Percentiles rank a stretch among this genome's conserved stretches.
Evolutionary conservation across 2,797 vertebrate genomes (phyloP).

Genomic region (Eleutherodactylus coqui): DNA sequence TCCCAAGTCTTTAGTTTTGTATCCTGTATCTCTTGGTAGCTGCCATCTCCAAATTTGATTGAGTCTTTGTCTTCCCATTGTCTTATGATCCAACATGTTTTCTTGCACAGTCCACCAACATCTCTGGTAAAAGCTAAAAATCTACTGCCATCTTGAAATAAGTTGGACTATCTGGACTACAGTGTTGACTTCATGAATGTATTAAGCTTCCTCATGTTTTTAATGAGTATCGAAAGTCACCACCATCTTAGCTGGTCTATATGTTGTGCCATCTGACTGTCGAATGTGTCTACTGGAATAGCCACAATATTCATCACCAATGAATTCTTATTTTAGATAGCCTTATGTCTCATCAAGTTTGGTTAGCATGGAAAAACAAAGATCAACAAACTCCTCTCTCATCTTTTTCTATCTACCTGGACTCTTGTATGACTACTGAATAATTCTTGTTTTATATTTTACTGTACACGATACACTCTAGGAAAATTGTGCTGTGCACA

Average conservation of each 20-base stretch:
- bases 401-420: neutral
- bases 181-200: neutral
- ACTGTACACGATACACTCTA: neutral
- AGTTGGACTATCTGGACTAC: neutral
- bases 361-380: neutral
- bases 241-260: neutral
- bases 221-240: neutral
- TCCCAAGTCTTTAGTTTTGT: neutral
- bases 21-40: neutral
- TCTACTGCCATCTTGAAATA: neutral
- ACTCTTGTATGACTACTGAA: neutral
- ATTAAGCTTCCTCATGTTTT: neutral
- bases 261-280: neutral
- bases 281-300: neutral
- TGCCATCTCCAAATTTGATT: neutral
- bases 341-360: neutral
- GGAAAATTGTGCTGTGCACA: conserved; percentile 50
- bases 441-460: neutral
- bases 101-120: neutral
- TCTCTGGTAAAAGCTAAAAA: neutral
- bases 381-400: neutral
- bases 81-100: neutral
- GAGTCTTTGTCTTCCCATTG: neutral
- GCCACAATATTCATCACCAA: neutral
- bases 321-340: neutral